Conservation (phyloP, 2,888 invertebrate genomes). For the Xestia rhomboidea region DNA sequence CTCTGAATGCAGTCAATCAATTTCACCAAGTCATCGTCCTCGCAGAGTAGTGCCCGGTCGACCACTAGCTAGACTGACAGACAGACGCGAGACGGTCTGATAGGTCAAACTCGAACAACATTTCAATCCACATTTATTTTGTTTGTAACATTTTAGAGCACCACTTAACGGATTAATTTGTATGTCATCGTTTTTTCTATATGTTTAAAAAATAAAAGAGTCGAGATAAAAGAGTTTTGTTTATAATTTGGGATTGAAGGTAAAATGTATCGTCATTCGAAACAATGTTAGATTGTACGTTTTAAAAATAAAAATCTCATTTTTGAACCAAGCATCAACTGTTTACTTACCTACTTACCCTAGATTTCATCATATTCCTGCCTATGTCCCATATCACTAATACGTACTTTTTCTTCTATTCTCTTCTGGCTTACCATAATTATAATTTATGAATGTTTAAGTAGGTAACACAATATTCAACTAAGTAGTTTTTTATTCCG, state of each 20-base stretch:
- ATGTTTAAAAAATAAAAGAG: constrained; percentile 6
- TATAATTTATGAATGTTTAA: not conserved
- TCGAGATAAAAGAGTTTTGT: not conserved
- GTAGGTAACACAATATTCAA: not conserved
- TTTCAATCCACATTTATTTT: constrained; percentile 42
- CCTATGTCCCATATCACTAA: not conserved
- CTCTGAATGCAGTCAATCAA: constrained; percentile 38
- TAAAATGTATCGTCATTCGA: not conserved
- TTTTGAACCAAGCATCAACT: not conserved
- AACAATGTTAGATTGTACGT: too few species aligned
- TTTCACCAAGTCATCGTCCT: constrained; percentile 51
- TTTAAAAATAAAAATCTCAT: not conserved
- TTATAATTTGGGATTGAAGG: not conserved
- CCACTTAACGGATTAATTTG: constrained; percentile 51
- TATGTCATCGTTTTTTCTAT: constrained; percentile 29
- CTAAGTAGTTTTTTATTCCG: not conserved
- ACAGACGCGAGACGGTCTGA: constrained; percentile 18
- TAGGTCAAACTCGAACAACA: constrained; percentile 46
- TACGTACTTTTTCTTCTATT: not conserved
- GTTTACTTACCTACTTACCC: too few species aligned
- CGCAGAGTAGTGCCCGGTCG: not conserved
- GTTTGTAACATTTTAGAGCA: constrained; percentile 13
- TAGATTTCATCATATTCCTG: not conserved
- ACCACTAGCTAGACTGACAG: constrained; percentile 25
- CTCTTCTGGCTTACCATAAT: not conserved